Percentiles rank a stretch among this genome's conserved stretches.
phyloP scores from a whole-genome alignment of 2,797 vertebrate genomes.

The Garrulus glandarius region DNA sequence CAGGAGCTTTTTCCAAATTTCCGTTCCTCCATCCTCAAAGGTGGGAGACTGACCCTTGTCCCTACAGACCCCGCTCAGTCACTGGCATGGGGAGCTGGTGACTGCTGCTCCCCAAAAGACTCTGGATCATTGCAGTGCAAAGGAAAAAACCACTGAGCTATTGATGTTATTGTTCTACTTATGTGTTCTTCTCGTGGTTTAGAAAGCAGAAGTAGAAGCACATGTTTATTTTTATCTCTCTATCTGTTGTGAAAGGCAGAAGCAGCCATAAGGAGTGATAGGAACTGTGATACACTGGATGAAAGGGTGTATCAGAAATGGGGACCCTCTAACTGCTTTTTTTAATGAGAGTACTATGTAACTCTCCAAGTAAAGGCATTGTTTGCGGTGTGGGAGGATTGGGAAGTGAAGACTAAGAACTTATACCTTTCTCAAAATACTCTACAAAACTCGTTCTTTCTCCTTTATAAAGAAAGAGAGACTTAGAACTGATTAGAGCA shows the following conservation, averaged over 20 bases:
- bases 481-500: neutral
- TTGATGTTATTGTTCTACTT: neutral
- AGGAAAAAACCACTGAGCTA: neutral
- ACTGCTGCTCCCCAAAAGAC: neutral
- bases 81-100: neutral
- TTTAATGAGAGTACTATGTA: neutral
- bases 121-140: neutral
- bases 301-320: neutral
- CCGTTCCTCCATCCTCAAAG: neutral
- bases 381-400: neutral
- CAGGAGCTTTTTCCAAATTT: neutral
- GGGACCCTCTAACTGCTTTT: neutral
- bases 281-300: neutral
- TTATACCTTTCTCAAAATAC: neutral
- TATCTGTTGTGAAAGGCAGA: neutral
- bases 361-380: neutral
- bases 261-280: neutral
- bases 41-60: neutral
- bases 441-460: neutral
- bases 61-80: neutral
- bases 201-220: neutral
- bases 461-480: neutral
- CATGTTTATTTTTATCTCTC: neutral
- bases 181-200: neutral
- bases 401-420: neutral